These are phyloP conservation scores for Andrena flavipes DNA, from an alignment of 2,888 invertebrate genomes.

Conservation along the genomic window DNA sequence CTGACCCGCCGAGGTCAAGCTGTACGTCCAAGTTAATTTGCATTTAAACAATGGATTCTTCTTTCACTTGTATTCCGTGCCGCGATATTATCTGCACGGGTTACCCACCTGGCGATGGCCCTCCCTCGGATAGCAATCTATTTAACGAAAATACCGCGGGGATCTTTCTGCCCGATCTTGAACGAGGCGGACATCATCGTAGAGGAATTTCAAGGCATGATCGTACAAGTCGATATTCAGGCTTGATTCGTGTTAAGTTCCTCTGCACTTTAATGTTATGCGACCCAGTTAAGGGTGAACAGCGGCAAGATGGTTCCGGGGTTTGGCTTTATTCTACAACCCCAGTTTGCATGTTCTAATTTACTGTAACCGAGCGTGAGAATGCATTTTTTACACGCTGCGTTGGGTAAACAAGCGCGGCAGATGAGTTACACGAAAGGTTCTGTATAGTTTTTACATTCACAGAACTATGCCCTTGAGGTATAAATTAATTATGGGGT, in stretches of 20 bases:
- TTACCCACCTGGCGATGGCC: constrained; percentile 1
- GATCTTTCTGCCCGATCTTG: not conserved
- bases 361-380: constrained; percentile 8
- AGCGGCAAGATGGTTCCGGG: constrained; percentile 8
- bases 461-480: not conserved
- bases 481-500: too few relatives aligned
- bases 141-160: not conserved
- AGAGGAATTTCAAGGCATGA: not conserved
- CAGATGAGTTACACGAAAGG: not conserved
- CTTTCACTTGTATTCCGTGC: constrained; percentile 33
- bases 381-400: constrained; percentile 2
- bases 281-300: constrained; percentile 33
- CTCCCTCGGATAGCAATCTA: constrained; percentile 24
- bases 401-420: not conserved
- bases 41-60: constrained; percentile 62
- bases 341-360: not conserved
- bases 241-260: constrained; percentile 11
- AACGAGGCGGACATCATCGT: not conserved
- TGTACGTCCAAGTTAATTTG: constrained; percentile 53
- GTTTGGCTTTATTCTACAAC: constrained; percentile 21
- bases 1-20: constrained; percentile 68
- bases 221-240: not conserved
- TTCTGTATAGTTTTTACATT: not conserved
- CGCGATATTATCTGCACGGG: constrained; percentile 38
- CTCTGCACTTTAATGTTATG: constrained; percentile 35